phyloP scores from a whole-genome alignment of 1,140 invertebrate genomes.

The Bombus pascuorum region DNA sequence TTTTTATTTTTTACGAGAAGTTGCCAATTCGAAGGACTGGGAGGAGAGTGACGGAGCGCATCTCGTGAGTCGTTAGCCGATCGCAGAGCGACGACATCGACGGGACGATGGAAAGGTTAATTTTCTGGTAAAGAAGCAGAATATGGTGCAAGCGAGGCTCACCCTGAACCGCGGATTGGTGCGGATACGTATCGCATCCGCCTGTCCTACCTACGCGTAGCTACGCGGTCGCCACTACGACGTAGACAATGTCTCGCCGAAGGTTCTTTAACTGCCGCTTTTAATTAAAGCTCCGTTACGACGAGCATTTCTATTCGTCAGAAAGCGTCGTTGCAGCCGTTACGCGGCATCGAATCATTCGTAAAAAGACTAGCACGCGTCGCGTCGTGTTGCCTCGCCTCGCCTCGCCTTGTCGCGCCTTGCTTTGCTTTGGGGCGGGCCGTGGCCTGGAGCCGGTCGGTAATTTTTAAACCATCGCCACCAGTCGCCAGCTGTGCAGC shows the following conservation, averaged over 20 bases:
- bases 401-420: too few species aligned
- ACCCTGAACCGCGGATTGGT: background rate
- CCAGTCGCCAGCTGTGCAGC: background rate
- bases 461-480: background rate
- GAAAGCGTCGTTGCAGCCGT: background rate
- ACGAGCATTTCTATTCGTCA: background rate
- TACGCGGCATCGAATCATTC: background rate
- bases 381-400: too few species aligned
- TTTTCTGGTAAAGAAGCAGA: background rate
- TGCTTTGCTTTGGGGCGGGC: too few species aligned
- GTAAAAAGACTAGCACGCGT: background rate
- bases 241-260: background rate
- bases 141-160: background rate
- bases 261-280: background rate
- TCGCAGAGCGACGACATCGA: too few species aligned
- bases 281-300: background rate
- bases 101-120: background rate
- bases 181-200: background rate
- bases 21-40: background rate
- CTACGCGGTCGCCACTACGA: background rate
- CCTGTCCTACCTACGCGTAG: background rate
- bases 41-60: rapidly evolving
- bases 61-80: too few species aligned
- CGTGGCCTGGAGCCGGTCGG: too few species aligned
- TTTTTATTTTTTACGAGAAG: background rate